Evolutionary conservation across 2,113 vertebrate genomes (phyloP), one percentile per base, ranked within the genome.

Genomic region (Vimba vimba): DNA sequence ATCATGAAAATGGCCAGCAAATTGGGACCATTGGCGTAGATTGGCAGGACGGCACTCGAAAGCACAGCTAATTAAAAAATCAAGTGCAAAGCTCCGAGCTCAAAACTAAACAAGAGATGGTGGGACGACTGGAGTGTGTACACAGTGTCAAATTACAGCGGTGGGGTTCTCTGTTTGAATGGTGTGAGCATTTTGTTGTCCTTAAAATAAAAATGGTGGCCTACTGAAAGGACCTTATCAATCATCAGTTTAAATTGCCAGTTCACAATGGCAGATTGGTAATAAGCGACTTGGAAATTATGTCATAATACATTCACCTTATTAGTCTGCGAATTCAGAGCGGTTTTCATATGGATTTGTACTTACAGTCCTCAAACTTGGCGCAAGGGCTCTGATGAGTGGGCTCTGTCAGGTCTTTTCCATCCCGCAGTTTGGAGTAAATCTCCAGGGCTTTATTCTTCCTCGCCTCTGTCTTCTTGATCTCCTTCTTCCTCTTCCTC

Each of bases 311-410:
- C 71, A 7, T 15, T 45, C 23, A 8, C 6, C 33, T 45, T 74
- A 45, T 55, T 55, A 33, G 13, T 33, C 15, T 77, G 3, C 1
- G 23, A 39, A 59, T 59, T 36, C 4, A 59, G 2, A 39, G 1
- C 4, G 4, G n/a, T 59, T 59, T 78, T 43, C 0, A 62, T 25
- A 27, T 30, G 68, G 73, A 81, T 89, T 90, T 85, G 55, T 91
- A 91, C 92, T 96, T 90, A 95, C 91, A 91, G 33, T 94, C 91
- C 75, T 94, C 89, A 62, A 95, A 94, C 86, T 87, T 88, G 82
- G 91, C 94, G 86, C 75, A 78, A 0, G 68, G 88, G 10, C 43
- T 87, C 1, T 64, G 64, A 12, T 86, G 87, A 68, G 57, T 71
- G 57, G 47, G 0, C 79, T 69, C 88, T 1, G 57, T 84, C 27